These are phyloP conservation scores for Phoebastria nigripes DNA, from an alignment of 2,797 vertebrate species.

Conservation along the genomic window DNA sequence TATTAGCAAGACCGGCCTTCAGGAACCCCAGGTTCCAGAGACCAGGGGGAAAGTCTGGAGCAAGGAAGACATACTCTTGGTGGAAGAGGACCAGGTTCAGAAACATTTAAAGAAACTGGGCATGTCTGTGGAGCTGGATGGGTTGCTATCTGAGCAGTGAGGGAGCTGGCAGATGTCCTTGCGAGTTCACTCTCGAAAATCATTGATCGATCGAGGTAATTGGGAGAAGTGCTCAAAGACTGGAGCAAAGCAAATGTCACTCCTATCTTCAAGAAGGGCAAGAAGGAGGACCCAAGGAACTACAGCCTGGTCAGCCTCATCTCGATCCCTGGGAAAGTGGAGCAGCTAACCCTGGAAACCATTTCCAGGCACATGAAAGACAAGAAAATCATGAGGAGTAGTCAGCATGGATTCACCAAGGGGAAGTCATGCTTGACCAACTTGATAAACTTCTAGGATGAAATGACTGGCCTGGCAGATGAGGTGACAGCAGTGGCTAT, in stretches of 20 bases:
- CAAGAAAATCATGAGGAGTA: not conserved
- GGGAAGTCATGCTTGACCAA: not conserved
- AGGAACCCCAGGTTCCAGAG: too few relatives aligned
- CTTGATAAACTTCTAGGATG: not conserved
- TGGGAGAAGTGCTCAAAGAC: not conserved
- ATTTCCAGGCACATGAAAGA: too few relatives aligned
- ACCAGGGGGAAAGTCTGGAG: too few relatives aligned
- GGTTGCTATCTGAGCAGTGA: not conserved
- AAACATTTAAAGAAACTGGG: too few relatives aligned
- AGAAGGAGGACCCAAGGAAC: not conserved
- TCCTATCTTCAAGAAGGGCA: not conserved
- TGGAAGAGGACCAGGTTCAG: not conserved
- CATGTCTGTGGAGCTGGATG: not conserved
- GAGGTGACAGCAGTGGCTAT: not conserved
- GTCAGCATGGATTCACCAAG: not conserved
- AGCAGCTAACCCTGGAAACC: too few relatives aligned
- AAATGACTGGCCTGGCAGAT: not conserved
- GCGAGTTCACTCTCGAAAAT: not conserved
- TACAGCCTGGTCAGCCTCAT: not conserved
- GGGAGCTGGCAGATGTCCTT: not conserved
- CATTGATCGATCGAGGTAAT: not conserved
- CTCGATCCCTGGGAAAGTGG: too few relatives aligned
- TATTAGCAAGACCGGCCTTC: too few relatives aligned
- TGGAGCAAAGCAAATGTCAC: not conserved
- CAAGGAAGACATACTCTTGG: too few relatives aligned